Percentiles rank a stretch among this genome's conserved stretches.
Conservation (phyloP, 2,113 vertebrate species). For the Sapayoa aenigma region DNA sequence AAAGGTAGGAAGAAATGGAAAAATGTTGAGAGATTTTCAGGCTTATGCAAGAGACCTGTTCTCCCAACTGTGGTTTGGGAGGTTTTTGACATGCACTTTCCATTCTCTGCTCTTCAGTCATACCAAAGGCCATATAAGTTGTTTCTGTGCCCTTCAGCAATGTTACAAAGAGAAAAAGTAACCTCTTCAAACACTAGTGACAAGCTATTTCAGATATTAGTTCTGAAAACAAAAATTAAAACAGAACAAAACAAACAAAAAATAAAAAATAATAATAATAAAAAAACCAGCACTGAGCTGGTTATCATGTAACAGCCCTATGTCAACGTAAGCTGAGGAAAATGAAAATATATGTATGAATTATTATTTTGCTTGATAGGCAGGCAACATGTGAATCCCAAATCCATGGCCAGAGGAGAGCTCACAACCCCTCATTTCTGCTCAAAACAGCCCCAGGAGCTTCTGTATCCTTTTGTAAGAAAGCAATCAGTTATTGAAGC, state of each 20-base stretch:
- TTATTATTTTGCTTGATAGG: neutral
- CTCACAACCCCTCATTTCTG: neutral
- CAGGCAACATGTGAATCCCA: neutral
- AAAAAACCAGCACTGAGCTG: neutral
- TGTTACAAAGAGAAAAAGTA: neutral
- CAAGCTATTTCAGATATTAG: neutral
- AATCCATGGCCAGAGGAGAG: neutral
- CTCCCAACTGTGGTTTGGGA: neutral
- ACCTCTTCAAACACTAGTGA: neutral
- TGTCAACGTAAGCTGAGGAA: neutral
- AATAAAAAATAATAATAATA: no score
- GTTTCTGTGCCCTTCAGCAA: neutral
- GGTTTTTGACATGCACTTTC: neutral
- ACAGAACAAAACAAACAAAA: neutral
- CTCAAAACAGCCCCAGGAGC: neutral
- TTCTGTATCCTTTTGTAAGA: neutral
- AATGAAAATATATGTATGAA: neutral
- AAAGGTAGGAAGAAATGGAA: neutral
- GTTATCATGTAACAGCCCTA: neutral
- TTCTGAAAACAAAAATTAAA: neutral
- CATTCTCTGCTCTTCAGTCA: neutral
- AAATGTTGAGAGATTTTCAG: neutral
- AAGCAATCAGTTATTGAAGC: neutral
- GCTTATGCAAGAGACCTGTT: neutral
- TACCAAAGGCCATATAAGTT: neutral